Evolutionary conservation across 2,113 vertebrate species (phyloP), one percentile per base, ranked within the genome.

Genomic region (Rhadina sibilatrix): DNA sequence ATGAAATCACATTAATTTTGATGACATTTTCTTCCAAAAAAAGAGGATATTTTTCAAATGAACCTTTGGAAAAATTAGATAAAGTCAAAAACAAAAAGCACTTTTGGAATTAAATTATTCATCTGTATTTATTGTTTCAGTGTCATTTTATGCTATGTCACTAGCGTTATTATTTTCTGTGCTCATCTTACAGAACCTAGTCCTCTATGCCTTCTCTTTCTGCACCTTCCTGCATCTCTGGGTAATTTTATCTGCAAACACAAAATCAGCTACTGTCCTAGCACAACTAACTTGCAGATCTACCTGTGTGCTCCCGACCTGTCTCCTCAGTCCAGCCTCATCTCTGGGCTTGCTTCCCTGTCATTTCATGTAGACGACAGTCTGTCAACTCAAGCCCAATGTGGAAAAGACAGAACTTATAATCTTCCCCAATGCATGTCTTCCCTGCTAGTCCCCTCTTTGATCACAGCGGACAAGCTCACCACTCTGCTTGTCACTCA

Each of bases 341-440:
- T 80, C 56, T 71, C 80, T 84, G 68, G 57, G 87, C 56, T 87
- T 52, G 49, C 56, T 90, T 76, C 57, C 23, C 25, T 82, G 87
- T 68, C 83, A 56, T 91, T 87, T 92, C 69, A 35, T 22, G 69
- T 70, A 82, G 75, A 60, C 1, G 23, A 83, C 80, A 20, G 14
- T 92, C 89, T 95, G 94, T 87, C 95, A 95, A 28, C 81, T 81
- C 57, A 18, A 47, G 64, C 87, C 81, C 87, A 56, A 0, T 60
- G 60, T 1, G 44, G 77, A 75, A 22, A 53, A 94, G 94, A 84
- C 83, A 89, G 77, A 92, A 78, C 95, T 94, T 94, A 63, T 96
- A 94, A 97, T 96, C 96, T 95, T 96, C 83, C 56, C 57, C 65
- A 91, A 10, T 79, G 77, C 65, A 24, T 68, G 91, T 75, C 93